phyloP scores from a whole-genome alignment of 2,113 vertebrate genomes.

The Larimichthys crocea region DNA sequence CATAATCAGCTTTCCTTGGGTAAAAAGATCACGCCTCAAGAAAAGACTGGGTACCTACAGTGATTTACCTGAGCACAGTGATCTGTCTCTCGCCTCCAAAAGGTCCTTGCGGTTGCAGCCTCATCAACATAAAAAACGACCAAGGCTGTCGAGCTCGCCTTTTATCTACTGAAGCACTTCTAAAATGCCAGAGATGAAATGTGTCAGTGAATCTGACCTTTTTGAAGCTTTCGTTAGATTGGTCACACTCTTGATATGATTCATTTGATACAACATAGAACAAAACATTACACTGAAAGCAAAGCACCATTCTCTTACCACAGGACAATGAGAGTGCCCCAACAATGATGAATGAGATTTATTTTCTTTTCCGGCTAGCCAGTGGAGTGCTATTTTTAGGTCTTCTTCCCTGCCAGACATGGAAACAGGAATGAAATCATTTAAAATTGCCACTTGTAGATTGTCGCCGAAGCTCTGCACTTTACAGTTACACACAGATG shows the following conservation, averaged over 20 bases:
- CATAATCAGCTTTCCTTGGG: slow-evolving; percentile 20
- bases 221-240: slow-evolving; percentile 64
- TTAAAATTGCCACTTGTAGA: slow-evolving; percentile 52
- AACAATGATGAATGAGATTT: slow-evolving; percentile 70
- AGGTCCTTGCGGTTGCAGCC: slow-evolving; percentile 22
- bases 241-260: slow-evolving; percentile 56
- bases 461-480: slow-evolving; percentile 42
- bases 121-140: slow-evolving; percentile 54
- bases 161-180: slow-evolving; percentile 36
- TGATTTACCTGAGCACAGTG: slow-evolving; percentile 35
- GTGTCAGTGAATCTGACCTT: slow-evolving; percentile 72
- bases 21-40: slow-evolving; percentile 7
- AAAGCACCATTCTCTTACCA: slow-evolving; percentile 36
- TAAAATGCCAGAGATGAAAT: slow-evolving; percentile 66
- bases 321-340: slow-evolving; percentile 56
- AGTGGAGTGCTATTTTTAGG: slow-evolving; percentile 71
- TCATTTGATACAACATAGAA: slow-evolving; percentile 50
- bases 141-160: slow-evolving; percentile 35
- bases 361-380: slow-evolving; percentile 60
- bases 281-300: slow-evolving; percentile 44
- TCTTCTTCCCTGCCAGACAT: slow-evolving; percentile 66
- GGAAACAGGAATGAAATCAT: slow-evolving; percentile 63
- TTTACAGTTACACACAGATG: slow-evolving; percentile 35
- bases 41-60: slow-evolving; percentile 12
- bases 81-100: slow-evolving; percentile 36